These are phyloP conservation scores for Drosophila ercepeae DNA, from an alignment of 1,140 invertebrate species.

Conservation along the genomic window DNA sequence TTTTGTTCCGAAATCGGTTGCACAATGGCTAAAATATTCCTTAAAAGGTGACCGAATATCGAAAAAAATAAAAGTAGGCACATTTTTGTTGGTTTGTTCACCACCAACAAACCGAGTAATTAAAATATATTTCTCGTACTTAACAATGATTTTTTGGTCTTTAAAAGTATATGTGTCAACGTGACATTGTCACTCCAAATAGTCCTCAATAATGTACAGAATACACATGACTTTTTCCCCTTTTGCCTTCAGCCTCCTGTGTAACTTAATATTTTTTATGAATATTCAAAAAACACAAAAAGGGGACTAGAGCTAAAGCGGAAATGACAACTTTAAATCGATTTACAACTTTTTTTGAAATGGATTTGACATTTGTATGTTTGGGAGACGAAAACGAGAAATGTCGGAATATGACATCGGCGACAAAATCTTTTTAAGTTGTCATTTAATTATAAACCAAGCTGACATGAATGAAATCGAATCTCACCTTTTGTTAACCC, in stretches of 20 bases:
- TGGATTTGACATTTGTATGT: slow-evolving; percentile 57
- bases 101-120: no score
- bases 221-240: neutral
- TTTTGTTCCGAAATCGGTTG: no score
- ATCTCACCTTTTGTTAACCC: slow-evolving; percentile 8
- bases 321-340: slow-evolving; percentile 35
- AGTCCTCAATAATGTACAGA: neutral
- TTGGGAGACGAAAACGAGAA: slow-evolving; percentile 34
- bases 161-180: no score
- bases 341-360: slow-evolving; percentile 56
- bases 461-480: slow-evolving; percentile 72
- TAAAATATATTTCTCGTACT: no score
- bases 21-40: no score
- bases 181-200: neutral
- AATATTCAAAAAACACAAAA: neutral
- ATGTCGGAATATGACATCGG: slow-evolving; percentile 43
- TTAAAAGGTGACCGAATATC: no score
- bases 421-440: slow-evolving; percentile 29
- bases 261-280: neutral
- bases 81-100: no score
- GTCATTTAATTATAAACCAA: slow-evolving; percentile 78
- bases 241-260: neutral
- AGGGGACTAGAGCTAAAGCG: neutral
- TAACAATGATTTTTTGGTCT: no score
- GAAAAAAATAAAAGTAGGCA: no score